phyloP scores from a whole-genome alignment of 2,797 vertebrate genomes.

The Rhabdophis nuchalis region DNA sequence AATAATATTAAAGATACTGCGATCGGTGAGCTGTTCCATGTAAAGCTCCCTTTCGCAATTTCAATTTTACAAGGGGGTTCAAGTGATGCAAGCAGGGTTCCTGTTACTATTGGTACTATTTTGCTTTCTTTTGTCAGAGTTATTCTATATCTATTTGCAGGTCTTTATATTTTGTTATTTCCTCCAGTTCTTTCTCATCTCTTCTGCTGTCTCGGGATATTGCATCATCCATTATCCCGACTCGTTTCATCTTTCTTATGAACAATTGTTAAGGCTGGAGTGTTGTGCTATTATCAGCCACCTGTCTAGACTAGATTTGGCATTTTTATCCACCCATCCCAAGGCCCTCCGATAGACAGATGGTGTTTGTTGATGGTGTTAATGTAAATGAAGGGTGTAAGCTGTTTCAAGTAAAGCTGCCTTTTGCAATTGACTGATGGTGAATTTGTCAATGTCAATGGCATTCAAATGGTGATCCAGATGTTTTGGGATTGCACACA shows the following conservation, averaged over 20 bases:
- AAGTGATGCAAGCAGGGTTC: not conserved
- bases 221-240: not conserved
- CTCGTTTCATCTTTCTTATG: not conserved
- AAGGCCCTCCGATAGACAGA: too few relatives aligned
- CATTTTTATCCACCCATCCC: too few relatives aligned
- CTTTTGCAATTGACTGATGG: too few relatives aligned
- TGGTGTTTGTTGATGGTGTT: too few relatives aligned
- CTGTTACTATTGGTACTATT: not conserved
- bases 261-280: not conserved
- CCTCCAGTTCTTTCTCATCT: not conserved
- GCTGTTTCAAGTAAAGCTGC: too few relatives aligned
- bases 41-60: not conserved
- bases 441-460: too few relatives aligned
- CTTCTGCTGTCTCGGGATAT: not conserved
- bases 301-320: too few relatives aligned
- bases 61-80: not conserved
- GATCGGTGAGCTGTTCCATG: not conserved
- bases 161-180: not conserved
- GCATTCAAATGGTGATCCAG: too few relatives aligned
- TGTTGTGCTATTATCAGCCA: not conserved
- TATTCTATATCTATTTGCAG: not conserved
- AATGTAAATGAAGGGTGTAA: too few relatives aligned
- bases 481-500: too few relatives aligned
- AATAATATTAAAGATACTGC: not conserved
- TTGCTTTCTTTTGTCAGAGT: not conserved